Evolutionary conservation across 1,140 invertebrate genomes (phyloP).

Genomic region (Heliconius melpomene): DNA sequence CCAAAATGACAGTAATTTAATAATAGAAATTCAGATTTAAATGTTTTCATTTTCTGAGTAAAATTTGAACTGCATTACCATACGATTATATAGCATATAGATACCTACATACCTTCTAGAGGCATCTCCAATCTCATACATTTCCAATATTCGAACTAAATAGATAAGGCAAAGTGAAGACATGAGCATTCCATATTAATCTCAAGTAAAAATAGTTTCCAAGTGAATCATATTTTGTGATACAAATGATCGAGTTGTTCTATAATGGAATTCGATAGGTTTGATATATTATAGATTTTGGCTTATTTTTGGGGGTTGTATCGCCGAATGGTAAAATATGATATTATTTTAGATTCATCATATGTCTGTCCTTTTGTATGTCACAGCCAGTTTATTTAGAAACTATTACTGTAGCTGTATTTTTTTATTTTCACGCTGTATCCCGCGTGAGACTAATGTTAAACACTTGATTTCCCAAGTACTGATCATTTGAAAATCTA

Average conservation of each 20-base stretch:
- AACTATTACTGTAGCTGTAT: too few species aligned
- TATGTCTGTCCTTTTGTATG: too few species aligned
- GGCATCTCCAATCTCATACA: neutral
- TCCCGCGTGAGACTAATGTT: too few species aligned
- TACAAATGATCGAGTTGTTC: conserved; percentile 1
- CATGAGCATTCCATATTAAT: conserved; percentile 35
- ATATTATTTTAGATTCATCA: too few species aligned
- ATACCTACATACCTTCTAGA: neutral
- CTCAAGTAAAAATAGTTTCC: conserved; percentile 15
- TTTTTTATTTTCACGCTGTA: too few species aligned
- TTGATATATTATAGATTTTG: neutral
- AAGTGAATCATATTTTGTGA: neutral
- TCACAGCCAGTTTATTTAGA: too few species aligned
- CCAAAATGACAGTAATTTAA: neutral
- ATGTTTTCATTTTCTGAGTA: too few species aligned
- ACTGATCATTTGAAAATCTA: too few species aligned
- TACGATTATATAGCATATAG: neutral
- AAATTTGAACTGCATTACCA: too few species aligned
- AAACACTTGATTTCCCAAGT: too few species aligned
- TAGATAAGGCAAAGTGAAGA: conserved; percentile 34
- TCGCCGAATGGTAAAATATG: too few species aligned
- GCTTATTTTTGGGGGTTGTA: neutral
- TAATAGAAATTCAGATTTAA: neutral
- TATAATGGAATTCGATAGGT: neutral
- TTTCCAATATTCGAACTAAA: conserved; percentile 30